Conservation (phyloP, 2,113 vertebrate species). For the Danionella cerebrum region DNA sequence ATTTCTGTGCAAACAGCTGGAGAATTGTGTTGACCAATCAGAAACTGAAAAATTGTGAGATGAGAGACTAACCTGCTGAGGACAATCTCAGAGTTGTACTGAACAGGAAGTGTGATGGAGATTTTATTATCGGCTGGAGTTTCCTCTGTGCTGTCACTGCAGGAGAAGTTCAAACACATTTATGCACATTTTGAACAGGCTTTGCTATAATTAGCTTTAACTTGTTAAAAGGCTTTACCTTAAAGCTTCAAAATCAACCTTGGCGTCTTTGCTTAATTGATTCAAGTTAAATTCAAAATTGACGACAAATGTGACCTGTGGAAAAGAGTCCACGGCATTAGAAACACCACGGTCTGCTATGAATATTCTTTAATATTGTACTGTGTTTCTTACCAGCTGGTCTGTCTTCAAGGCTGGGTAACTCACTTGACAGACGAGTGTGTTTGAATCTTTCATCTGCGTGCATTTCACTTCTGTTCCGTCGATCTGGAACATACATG, state of each 20-base stretch:
- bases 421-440: constrained; percentile 68
- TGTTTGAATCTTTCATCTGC: constrained; percentile 50
- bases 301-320: constrained; percentile 70
- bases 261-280: constrained; percentile 60
- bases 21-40: background rate
- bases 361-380: background rate
- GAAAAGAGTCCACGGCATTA: background rate
- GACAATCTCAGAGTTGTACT: constrained; percentile 75
- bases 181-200: too few species aligned
- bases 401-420: constrained; percentile 66
- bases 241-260: constrained; percentile 57
- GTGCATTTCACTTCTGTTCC: constrained; percentile 72
- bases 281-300: constrained; percentile 78
- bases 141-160: constrained; percentile 72
- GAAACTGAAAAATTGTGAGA: background rate
- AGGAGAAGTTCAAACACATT: background rate
- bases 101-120: constrained; percentile 57
- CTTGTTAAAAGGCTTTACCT: constrained; percentile 55
- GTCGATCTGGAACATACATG: constrained; percentile 55
- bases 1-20: too few species aligned
- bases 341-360: constrained; percentile 11
- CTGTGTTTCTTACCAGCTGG: constrained; percentile 63
- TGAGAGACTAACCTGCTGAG: constrained; percentile 66
- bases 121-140: constrained; percentile 60
- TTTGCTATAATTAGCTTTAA: too few species aligned